Base-by-base conservation (phyloP, 2,888 invertebrate species). In the Silvanus unidentatus region DNA sequence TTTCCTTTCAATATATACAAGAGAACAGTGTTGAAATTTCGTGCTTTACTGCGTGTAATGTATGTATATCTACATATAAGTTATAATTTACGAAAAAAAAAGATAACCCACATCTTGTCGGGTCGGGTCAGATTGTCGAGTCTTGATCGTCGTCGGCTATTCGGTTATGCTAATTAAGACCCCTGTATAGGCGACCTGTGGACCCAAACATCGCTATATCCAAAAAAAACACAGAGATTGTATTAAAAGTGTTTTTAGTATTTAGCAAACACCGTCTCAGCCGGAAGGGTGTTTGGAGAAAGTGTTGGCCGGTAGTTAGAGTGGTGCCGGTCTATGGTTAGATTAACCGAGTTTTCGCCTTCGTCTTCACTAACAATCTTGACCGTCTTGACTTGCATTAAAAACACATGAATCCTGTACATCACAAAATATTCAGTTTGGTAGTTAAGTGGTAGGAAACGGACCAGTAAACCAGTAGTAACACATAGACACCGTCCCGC, bases 91-190 rank as follows among this genome's bases (percentile, higher is more conserved):
- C 22, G 22, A 22, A 22, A 22, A 22, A 22, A 12, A 37, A 12
- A 61, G 63, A 64, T 64, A 64, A 63, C 63, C 63, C 60, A 63
- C 61, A 64, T 64, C 60, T 58, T 61, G 55, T 54, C 55, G 58
- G 58, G 56, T 12, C 37, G 37, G 37, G 37, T 57, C 62, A 56
- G 62, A 48, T 36, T 37, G 43, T 41, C 48, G 42, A 29, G 40
- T 43, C 47, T 39, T 43, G 59, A 56, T 59, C 59, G 37, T 39
- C 43, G 36, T 38, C 45, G 39, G 45, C 39, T 45, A 49, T 49
- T 52, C 48, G 49, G 46, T 49, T 54, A 54, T 53, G 52, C 50
- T 53, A 55, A 55, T 53, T 51, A 52, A 45, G 49, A 48, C 42
- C 48, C 42, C 9, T 12, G 37, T 16, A 11, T 12, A 32, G 32